Evolutionary conservation across 2,888 invertebrate genomes (phyloP).

Genomic region (Thumatha senex): DNA sequence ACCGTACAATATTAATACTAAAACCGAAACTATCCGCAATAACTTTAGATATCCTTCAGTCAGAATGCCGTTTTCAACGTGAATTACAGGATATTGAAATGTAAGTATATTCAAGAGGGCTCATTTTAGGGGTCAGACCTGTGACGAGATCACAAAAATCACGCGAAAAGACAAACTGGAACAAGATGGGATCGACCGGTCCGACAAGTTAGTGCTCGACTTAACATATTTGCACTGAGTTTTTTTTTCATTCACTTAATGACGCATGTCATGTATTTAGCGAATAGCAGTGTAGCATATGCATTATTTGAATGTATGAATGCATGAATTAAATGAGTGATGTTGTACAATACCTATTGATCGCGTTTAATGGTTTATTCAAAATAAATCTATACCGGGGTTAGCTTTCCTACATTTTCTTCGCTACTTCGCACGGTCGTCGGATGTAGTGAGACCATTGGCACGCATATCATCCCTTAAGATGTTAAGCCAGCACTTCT

Average conservation of each 20-base stretch:
- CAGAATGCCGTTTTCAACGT: constrained; percentile 5
- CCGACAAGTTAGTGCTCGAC: constrained; percentile 39
- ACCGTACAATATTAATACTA: no score
- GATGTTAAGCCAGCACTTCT: no score
- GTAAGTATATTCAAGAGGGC: constrained; percentile 1
- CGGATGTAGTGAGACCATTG: no score
- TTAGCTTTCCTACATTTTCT: no score
- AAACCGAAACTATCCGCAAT: no score
- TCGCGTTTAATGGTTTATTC: no score
- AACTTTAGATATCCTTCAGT: not conserved
- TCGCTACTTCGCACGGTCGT: no score
- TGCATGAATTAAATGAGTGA: no score
- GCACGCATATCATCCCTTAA: no score
- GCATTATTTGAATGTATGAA: not conserved
- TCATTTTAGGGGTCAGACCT: constrained; percentile 46
- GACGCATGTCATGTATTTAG: constrained; percentile 33
- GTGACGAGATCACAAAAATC: constrained; percentile 40
- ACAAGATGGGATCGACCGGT: constrained; percentile 35
- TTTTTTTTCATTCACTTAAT: constrained; percentile 46
- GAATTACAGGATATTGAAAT: constrained; percentile 37
- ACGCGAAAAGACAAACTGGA: constrained; percentile 51
- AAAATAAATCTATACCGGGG: no score
- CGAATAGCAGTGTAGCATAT: constrained; percentile 4
- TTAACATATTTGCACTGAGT: constrained; percentile 33
- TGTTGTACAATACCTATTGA: no score